Conservation (phyloP, 2,113 vertebrate genomes). For the Picathartes gymnocephalus region DNA sequence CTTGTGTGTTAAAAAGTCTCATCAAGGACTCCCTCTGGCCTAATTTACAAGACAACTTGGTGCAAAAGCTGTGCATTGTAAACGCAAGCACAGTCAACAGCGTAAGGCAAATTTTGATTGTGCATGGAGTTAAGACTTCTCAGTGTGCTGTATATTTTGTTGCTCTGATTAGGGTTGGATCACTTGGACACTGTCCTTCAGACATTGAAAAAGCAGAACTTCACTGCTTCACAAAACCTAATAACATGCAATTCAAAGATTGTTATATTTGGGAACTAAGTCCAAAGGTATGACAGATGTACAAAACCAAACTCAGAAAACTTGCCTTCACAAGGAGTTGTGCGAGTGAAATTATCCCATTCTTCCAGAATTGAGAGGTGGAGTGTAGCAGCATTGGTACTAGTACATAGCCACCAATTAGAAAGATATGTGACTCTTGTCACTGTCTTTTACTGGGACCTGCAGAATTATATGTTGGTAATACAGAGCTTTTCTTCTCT, state of each 20-base stretch:
- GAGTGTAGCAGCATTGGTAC: background rate
- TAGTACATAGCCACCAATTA: background rate
- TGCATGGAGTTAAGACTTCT: background rate
- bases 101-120: background rate
- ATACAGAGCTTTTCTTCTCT: background rate
- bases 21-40: background rate
- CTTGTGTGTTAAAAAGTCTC: background rate
- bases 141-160: background rate
- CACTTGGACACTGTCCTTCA: background rate
- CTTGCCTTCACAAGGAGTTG: background rate
- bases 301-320: background rate
- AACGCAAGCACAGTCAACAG: background rate
- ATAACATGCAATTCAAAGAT: background rate
- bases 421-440: background rate
- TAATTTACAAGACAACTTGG: background rate
- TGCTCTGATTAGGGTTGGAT: background rate
- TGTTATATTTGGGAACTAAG: background rate
- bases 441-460: background rate
- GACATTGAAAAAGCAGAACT: background rate
- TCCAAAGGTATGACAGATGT: background rate
- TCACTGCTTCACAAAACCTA: background rate
- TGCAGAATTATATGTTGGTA: background rate
- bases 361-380: background rate
- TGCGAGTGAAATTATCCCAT: background rate
- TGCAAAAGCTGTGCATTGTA: background rate